Evolutionary conservation across 2,797 vertebrate genomes (phyloP), one percentile per base, ranked within the genome.

Genomic region (Aratinga solstitialis): DNA sequence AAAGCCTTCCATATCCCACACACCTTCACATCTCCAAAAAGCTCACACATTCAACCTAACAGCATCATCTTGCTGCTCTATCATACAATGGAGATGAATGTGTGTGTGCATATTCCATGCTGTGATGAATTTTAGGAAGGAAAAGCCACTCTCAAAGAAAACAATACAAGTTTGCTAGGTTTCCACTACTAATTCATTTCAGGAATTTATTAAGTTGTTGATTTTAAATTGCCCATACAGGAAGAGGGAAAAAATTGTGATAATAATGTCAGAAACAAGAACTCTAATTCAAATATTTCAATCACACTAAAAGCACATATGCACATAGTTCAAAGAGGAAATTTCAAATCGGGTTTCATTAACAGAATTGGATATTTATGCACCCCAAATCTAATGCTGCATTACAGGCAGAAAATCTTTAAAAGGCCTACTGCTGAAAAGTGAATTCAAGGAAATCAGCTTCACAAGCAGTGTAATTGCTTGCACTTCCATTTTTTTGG

Each of bases 201-300:
- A 91, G 76, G 66, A 95, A 88, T 93, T 88, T 78, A 84, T 59
- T 5, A 89, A 87, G 21, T 16, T 91, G 75, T 92, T 92, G 92
- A 67, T 84, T 94, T 95, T 59, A 69, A 92, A 56, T 61, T 81
- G 23, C 43, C 54, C 54, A 43, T 74, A 69, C 32, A 84, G 79
- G 87, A 95, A 90, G 71, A 75, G 36, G 54, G 6, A 71, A 13
- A 50, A 91, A 93, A 69, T 2, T 3, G 58, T 29, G 76, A 6
- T 65, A 82, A 92, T 69, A 87, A 68, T 59, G 50, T 78, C 82
- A 94, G 92, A 92, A 95, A 94, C 61, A 85, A 72, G 43, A 90
- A 66, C 19, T 36, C 50, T 5, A n/a, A 50, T 40, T 87, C 63
- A 63, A 62, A 17, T 56, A 80, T 61, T 86, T 61, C 38, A 61